Conservation (phyloP, 64 coral and sea anemone species). For the Trachythela sp. region DNA sequence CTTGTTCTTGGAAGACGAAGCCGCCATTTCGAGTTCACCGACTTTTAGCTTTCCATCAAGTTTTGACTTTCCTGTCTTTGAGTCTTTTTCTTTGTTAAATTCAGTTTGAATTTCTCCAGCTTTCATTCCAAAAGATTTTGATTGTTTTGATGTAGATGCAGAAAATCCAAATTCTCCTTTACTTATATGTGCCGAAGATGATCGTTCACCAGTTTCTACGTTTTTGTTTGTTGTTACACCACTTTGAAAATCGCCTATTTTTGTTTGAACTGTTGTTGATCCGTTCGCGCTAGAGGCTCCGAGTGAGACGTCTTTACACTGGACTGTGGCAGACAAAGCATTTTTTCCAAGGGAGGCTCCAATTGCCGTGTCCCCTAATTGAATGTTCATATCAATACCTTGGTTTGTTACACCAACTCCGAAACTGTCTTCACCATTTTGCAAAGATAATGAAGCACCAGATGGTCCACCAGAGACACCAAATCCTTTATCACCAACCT, state of each 20-base stretch:
- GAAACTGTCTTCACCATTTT: conserved; percentile 34
- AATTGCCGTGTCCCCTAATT: conserved; percentile 7
- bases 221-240: neutral
- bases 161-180: neutral
- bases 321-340: conserved; percentile 13
- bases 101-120: conserved; percentile 19
- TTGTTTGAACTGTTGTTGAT: conserved; percentile 21
- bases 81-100: neutral
- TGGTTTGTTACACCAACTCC: conserved; percentile 35
- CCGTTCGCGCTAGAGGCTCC: neutral
- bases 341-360: conserved; percentile 38
- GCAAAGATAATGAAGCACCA: conserved; percentile 29
- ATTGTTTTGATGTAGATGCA: conserved; percentile 2
- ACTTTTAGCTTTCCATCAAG: neutral
- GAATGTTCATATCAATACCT: neutral
- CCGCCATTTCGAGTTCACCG: conserved; percentile 1
- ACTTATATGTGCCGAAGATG: neutral
- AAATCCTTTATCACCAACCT: conserved; percentile 36
- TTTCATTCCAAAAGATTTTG: neutral
- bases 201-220: neutral
- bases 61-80: neutral
- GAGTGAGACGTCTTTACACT: conserved; percentile 34
- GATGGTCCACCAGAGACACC: conserved; percentile 23
- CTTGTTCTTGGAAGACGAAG: neutral
- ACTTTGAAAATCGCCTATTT: conserved; percentile 17